Conservation (phyloP, 2,113 vertebrate genomes). For the Ochotona princeps region DNA sequence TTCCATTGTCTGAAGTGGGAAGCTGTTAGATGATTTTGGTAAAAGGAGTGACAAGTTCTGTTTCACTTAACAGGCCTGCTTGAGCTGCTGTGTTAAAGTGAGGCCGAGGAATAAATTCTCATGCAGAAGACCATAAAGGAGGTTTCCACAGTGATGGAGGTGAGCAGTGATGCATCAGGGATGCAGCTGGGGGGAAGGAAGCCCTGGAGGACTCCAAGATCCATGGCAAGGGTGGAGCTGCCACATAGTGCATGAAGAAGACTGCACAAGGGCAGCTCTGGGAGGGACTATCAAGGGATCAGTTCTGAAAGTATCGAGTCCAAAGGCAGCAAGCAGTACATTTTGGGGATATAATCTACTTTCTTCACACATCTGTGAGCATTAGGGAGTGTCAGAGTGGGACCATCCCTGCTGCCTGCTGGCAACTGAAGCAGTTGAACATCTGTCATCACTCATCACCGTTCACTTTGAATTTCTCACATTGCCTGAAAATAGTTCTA, state of each 20-base stretch:
- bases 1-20: not conserved
- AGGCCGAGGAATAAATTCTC: not conserved
- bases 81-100: not conserved
- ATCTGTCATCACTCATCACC: not conserved
- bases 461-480: not conserved
- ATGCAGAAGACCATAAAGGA: not conserved
- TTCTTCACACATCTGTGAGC: not conserved
- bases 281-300: not conserved
- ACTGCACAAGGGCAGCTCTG: not conserved
- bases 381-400: not conserved
- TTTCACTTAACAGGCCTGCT: not conserved
- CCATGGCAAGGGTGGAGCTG: not conserved
- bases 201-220: not conserved
- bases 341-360: not conserved
- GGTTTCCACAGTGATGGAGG: not conserved
- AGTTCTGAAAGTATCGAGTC: not conserved
- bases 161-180: not conserved
- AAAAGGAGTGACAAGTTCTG: not conserved
- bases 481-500: conserved; percentile 31
- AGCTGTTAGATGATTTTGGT: not conserved
- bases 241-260: not conserved
- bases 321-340: not conserved
- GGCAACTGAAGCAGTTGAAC: not conserved
- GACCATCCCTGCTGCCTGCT: not conserved
- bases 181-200: not conserved